Evolutionary conservation across 2,888 invertebrate genomes (phyloP).

Genomic region (Luperina testacea): DNA sequence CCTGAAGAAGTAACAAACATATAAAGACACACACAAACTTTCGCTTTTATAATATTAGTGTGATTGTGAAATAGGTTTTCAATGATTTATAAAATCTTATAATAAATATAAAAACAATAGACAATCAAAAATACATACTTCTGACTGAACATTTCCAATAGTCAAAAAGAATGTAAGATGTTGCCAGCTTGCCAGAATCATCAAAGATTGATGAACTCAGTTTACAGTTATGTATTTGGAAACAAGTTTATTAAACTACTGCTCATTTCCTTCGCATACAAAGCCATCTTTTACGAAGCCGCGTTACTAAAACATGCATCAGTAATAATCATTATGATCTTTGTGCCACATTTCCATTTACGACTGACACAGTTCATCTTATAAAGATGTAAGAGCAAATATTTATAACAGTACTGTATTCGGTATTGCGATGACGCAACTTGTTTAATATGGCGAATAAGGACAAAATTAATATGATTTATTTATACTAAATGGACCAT

Average conservation of each 20-base stretch:
- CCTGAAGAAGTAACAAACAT: too few relatives aligned
- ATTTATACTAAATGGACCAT: neutral
- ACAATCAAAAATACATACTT: neutral
- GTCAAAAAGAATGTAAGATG: neutral
- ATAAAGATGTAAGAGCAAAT: conserved; percentile 23
- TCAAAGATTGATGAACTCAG: neutral
- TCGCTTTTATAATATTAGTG: too few relatives aligned
- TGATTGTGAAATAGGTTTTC: neutral
- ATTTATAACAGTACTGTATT: conserved; percentile 37
- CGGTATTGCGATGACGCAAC: neutral
- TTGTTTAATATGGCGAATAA: neutral
- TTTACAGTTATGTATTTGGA: conserved; percentile 3
- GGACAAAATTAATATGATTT: neutral
- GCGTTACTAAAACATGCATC: neutral
- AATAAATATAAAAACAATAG: too few relatives aligned
- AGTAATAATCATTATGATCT: neutral
- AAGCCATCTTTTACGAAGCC: neutral
- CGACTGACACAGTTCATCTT: conserved; percentile 36
- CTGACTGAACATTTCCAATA: neutral
- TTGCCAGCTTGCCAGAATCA: neutral
- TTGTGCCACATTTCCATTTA: conserved; percentile 22
- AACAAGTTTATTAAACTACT: neutral
- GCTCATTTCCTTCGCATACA: too few relatives aligned
- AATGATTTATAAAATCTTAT: neutral
- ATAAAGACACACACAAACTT: too few relatives aligned